phyloP scores from a whole-genome alignment of 92 coral and sea anemone species.

The Blastomussa wellsi region DNA sequence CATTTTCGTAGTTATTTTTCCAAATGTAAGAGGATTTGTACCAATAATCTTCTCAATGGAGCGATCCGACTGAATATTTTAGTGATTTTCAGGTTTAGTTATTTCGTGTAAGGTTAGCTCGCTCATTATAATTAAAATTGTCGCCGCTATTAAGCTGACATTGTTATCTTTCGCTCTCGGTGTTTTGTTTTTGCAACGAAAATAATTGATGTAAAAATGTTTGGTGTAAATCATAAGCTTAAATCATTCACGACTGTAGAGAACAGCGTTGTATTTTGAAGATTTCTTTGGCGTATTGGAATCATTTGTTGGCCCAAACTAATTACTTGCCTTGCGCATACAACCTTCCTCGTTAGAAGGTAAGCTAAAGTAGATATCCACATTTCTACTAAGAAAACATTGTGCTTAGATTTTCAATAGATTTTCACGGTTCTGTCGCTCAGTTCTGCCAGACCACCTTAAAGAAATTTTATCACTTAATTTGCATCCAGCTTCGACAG shows the following conservation, averaged over 20 bases:
- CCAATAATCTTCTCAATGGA: neutral
- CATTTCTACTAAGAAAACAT: neutral
- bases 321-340: neutral
- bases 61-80: neutral
- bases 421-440: neutral
- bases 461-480: neutral
- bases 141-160: slow-evolving; percentile 14
- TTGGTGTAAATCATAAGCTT: neutral
- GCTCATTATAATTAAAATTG: neutral
- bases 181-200: slow-evolving; percentile 17
- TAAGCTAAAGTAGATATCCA: neutral
- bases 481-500: neutral
- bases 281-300: neutral
- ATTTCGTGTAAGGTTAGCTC: neutral
- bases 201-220: neutral
- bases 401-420: neutral
- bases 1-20: neutral
- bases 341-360: neutral
- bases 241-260: neutral
- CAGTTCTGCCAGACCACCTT: neutral
- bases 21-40: neutral
- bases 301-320: neutral
- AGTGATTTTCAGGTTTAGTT: neutral
- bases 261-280: neutral
- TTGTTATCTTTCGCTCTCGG: slow-evolving; percentile 14